Evolutionary conservation across 2,797 vertebrate species (phyloP), one percentile per base, ranked within the genome.

Genomic region (Pangasius mekongensis): DNA sequence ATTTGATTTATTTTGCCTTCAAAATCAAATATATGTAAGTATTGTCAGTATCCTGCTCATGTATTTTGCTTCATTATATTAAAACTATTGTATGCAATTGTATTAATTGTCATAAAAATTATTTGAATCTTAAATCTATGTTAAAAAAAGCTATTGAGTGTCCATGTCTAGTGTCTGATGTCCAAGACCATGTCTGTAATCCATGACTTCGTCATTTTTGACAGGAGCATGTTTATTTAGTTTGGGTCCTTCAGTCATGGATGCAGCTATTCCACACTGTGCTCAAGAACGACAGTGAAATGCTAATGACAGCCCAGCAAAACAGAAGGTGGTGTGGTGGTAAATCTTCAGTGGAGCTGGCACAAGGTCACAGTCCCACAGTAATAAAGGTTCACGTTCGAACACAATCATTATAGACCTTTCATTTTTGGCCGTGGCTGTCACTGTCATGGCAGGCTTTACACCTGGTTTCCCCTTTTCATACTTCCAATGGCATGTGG

Each of bases 391-490:
- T 60, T 14, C 74, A 80, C 92, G 92, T 95, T 96, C 95, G 96
- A 95, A 96, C 92, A 89, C 86, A 85, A 90, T 92, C 92, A 94
- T 94, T 91, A 95, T 94, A 95, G 94, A 91, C 91, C 93, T 95
- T 91, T 93, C 90, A 93, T 95, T 95, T 94, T 94, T 95, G 90
- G 91, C 91, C 88, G 3, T 76, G 73, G 47, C 91, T 71, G 90
- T 92, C 88, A 89, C 86, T 95, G 93, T 93, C 93, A 89, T 89
- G 91, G 93, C 94, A 95, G 91, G 93, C 89, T 91, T 91, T 92
- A 95, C 95, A 95, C 92, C 94, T 96, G 95, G 95, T 96, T 93
- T 91, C 83, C 71, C n/a, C 60, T 87, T 86, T 86, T 83, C 62
- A 86, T 85, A 87, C 84, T 89, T 85, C 14, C n/a, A 85, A 18